Percentiles rank a stretch among this genome's conserved stretches.
Evolutionary conservation across 1,140 invertebrate species (phyloP).

Genomic region (Glomeris maerens): DNA sequence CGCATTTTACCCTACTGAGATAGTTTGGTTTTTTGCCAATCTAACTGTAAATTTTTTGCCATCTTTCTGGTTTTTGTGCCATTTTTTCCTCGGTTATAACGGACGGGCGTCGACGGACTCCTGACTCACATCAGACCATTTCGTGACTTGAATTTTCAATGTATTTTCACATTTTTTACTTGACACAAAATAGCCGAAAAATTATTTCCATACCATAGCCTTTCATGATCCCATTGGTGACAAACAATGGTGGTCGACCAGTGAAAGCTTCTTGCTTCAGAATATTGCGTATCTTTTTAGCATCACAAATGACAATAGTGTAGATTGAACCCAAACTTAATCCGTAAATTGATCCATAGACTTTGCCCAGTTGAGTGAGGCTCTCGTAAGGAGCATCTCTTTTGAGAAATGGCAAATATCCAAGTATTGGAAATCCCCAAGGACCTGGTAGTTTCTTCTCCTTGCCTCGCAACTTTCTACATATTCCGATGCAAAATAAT

Average conservation of each 20-base stretch:
- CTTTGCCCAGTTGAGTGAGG: conserved; percentile 4
- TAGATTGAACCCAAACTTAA: conserved; percentile 54
- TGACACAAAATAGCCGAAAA: background rate
- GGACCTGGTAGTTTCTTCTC: conserved; percentile 68
- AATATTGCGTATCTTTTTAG: conserved; percentile 47
- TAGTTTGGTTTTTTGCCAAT: no score
- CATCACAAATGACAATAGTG: conserved; percentile 57
- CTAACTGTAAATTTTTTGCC: no score
- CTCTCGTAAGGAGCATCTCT: background rate
- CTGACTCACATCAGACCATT: background rate
- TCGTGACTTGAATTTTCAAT: no score
- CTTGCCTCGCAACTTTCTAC: no score
- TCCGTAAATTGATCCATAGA: conserved; percentile 53
- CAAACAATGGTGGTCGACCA: conserved; percentile 57
- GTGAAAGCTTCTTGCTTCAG: conserved; percentile 51
- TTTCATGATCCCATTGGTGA: conserved; percentile 72
- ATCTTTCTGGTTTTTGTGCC: no score
- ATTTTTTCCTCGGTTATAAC: no score
- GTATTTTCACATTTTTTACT: background rate
- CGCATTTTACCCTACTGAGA: no score
- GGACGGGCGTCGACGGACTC: no score
- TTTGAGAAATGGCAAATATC: conserved; percentile 55
- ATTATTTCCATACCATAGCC: conserved; percentile 52
- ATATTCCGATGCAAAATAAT: no score
- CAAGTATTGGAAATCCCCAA: conserved; percentile 54